These are phyloP conservation scores for Baronia brevicornis DNA, from an alignment of 2,888 invertebrate species.

Conservation along the genomic window DNA sequence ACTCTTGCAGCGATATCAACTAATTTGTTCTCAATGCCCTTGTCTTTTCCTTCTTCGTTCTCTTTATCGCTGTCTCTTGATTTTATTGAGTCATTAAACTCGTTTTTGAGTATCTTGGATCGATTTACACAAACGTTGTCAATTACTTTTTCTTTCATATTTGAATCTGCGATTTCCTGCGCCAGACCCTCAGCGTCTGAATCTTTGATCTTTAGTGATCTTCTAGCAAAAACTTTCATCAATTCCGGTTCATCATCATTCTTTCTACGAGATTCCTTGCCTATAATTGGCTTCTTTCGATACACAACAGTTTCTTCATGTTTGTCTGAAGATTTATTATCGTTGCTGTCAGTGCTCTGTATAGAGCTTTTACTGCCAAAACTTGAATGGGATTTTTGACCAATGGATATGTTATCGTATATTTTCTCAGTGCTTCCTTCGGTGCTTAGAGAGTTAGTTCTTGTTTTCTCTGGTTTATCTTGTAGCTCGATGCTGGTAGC, in stretches of 20 bases:
- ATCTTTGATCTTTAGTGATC: slow-evolving; percentile 88
- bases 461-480: slow-evolving; percentile 56
- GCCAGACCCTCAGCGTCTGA: slow-evolving; percentile 76
- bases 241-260: slow-evolving; percentile 85
- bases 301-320: slow-evolving; percentile 70
- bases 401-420: slow-evolving; percentile 63
- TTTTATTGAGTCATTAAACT: slow-evolving; percentile 71
- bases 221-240: slow-evolving; percentile 87
- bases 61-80: slow-evolving; percentile 84
- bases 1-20: slow-evolving; percentile 62
- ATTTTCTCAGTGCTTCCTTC: slow-evolving; percentile 64
- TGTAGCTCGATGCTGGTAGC: slow-evolving; percentile 72
- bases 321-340: slow-evolving; percentile 52
- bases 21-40: slow-evolving; percentile 51
- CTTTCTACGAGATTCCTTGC: slow-evolving; percentile 57
- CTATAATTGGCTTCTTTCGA: slow-evolving; percentile 71
- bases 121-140: slow-evolving; percentile 36
- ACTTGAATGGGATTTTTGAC: slow-evolving; percentile 64
- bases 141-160: slow-evolving; percentile 42
- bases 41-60: slow-evolving; percentile 69
- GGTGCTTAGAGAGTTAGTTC: slow-evolving; percentile 57
- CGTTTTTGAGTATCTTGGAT: slow-evolving; percentile 56
- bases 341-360: slow-evolving; percentile 64
- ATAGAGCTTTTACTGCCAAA: slow-evolving; percentile 69
- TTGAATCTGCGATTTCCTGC: slow-evolving; percentile 71